Conservation (phyloP, 2,113 vertebrate genomes). For the Sisor rabdophorus region DNA sequence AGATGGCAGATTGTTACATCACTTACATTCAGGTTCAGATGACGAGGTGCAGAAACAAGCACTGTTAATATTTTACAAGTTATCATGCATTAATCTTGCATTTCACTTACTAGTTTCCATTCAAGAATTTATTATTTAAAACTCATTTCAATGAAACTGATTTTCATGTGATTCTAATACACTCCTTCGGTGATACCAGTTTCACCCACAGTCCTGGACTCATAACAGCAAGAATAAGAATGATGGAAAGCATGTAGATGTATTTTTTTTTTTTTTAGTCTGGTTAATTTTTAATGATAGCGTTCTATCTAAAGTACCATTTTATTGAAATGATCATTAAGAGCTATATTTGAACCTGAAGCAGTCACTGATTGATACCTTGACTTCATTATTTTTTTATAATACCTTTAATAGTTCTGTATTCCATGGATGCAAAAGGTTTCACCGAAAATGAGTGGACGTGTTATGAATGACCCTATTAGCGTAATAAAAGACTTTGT, state of each 20-base stretch:
- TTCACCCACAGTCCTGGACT: neutral
- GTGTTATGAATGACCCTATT: neutral
- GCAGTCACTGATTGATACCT: neutral
- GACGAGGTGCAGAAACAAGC: neutral
- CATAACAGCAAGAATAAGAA: neutral
- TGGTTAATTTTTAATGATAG: conserved; percentile 17
- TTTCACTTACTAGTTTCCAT: neutral
- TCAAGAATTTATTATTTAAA: conserved; percentile 2
- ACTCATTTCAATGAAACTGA: neutral
- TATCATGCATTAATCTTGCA: neutral
- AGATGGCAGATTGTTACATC: neutral
- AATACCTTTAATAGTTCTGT: conserved; percentile 1
- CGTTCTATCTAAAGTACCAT: conserved; percentile 20
- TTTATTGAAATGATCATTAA: conserved; percentile 20
- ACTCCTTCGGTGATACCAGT: neutral
- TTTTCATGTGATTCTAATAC: neutral
- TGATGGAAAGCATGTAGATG: neutral
- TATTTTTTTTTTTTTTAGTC: neutral
- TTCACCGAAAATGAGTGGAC: neutral
- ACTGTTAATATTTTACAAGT: neutral
- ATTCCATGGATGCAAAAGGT: neutral
- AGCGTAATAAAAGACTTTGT: neutral
- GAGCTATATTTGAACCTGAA: conserved; percentile 18
- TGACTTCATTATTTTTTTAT: conserved; percentile 17
- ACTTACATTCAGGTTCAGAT: neutral